Base-by-base conservation (phyloP, 2,113 vertebrate genomes). In the Penelope pileata region DNA sequence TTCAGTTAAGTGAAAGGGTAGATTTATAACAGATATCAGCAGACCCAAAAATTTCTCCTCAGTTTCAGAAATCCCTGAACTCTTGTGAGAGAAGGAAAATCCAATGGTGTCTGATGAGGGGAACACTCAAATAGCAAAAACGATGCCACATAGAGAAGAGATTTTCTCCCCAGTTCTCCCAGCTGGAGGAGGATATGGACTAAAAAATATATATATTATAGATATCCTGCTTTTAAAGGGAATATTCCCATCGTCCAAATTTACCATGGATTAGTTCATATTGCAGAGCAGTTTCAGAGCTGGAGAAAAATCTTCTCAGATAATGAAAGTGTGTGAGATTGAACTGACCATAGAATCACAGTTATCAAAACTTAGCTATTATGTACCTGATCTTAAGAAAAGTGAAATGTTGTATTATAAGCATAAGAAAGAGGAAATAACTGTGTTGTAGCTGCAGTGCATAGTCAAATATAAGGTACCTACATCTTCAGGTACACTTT, bases 61-160 rank as follows among this genome's bases (percentile, higher is more conserved):
- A 16, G 22, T 60, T 72, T 92, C 53, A 76, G 21, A 34, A 86
- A 47, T 47, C 32, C 9, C 17, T 50, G 27, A 76, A 53, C 12
- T 80, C 18, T 50, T 60, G 19, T 43, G 17, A 60, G 9, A 69
- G 34, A 64, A 77, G 7, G 2, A 90, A 90, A 90, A 58, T 30
- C 23, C 51, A 76, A 3, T 5, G 34, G 2, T 73, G 58, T n/a
- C 26, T 27, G 4, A n/a, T 43, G 22, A 84, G 16, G 7, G 12
- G 3, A 72, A 36, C 9, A 70, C 15, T 64, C 24, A 70, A 2
- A 23, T 17, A 30, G 8, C 9, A 83, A 34, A 84, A 69, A 30
- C 6, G 0, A 43, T 51, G 18, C 15, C 26, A 56, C 23, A 51
- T 0, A 0, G 45, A 67, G 72, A 58, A 23, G 6, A 29, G 4